Evolutionary conservation across 2,113 vertebrate species (phyloP), one percentile per base, ranked within the genome.

Genomic region (Apistogramma diplotaenia): DNA sequence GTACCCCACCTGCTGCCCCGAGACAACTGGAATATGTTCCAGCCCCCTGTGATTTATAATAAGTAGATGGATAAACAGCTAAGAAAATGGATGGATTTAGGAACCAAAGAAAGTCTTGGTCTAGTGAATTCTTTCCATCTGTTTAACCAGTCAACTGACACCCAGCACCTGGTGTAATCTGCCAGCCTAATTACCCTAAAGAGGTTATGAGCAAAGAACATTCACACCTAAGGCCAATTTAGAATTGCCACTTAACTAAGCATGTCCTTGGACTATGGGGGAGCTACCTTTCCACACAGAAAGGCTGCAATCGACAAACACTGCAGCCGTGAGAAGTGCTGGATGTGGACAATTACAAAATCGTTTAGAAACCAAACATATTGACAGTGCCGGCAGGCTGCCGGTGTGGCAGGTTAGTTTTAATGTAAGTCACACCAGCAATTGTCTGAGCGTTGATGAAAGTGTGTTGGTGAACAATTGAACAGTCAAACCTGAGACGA

Each of bases 91-190:
- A 43, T 25, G 61, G 4, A 8, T 65, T 43, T 65, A 25, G 8
- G 12, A 46, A 18, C 10, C 23, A 43, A 65, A 65, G 21, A 46
- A 65, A 65, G 25, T 43, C 61, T 65, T 65, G 13, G 21, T 25
- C 37, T 65, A 65, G 37, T 65, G 61, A 46, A 46, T 67, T 27
- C 43, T 27, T 67, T 27, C 61, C 8, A 67, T 67, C 37, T 67
- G 37, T 67, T 27, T 43, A 4, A 67, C 61, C 37, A 43, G 15
- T 37, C 21, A 16, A 23, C 37, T 0, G 61, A 19, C 37, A 11
- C 37, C 25, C 61, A 65, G 25, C 13, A 43, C 21, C 61, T 43
- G 8, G 8, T 37, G 3, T 43, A 23, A 65, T 65, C 61, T 43
- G 61, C 8, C 43, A 37, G 16, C 4, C 21, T 19, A 16, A 0